A percentile compares a stretch with the other conserved stretches of the same genome.
phyloP scores from a whole-genome alignment of 2,888 invertebrate genomes.

The Rhamnusium bicolor region DNA sequence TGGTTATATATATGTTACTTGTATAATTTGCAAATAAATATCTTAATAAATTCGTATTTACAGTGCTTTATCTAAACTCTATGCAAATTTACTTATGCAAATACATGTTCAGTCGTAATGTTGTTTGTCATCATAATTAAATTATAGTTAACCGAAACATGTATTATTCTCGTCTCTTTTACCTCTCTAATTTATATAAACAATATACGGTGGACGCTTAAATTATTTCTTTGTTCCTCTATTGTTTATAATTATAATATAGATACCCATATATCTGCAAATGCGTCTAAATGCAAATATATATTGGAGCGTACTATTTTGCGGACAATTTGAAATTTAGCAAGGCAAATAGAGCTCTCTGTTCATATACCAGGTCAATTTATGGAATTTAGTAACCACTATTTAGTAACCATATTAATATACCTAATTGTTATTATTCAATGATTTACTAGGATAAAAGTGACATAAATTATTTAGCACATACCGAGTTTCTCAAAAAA shows the following conservation, averaged over 20 bases:
- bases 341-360: background rate
- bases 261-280: background rate
- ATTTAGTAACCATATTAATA: too few species aligned
- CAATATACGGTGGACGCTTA: background rate
- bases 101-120: constrained; percentile 22
- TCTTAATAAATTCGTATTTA: constrained; percentile 15
- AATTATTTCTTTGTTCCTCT: background rate
- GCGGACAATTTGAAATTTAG: background rate
- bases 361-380: background rate
- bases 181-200: background rate
- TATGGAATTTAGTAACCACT: too few species aligned
- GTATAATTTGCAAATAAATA: constrained; percentile 2
- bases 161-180: background rate
- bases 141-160: background rate
- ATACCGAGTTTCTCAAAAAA: too few species aligned
- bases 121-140: constrained; percentile 4
- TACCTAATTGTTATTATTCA: background rate
- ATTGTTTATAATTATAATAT: background rate
- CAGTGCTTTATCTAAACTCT: background rate
- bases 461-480: too few species aligned
- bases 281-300: background rate
- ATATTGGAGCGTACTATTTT: background rate
- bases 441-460: too few species aligned
- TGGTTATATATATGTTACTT: background rate
- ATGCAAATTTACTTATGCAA: constrained; percentile 32